A percentile compares a stretch with the other conserved stretches of the same genome.
phyloP scores from a whole-genome alignment of 2,113 vertebrate species.

The Tychaedon coryphoeus region DNA sequence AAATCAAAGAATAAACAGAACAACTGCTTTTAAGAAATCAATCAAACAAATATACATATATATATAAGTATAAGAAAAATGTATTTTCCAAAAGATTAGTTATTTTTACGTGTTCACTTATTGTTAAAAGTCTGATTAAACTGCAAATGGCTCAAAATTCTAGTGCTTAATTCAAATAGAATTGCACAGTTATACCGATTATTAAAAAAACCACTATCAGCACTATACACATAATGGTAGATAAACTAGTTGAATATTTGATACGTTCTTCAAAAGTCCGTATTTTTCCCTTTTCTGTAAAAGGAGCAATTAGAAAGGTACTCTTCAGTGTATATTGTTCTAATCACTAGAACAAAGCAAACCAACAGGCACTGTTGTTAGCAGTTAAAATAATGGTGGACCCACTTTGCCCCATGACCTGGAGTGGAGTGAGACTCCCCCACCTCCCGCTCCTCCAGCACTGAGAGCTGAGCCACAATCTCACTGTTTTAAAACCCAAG shows the following conservation, averaged over 20 bases:
- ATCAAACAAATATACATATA: neutral
- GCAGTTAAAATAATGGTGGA: neutral
- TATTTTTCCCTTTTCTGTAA: neutral
- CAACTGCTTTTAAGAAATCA: neutral
- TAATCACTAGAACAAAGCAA: conserved; percentile 36
- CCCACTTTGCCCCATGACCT: conserved; percentile 35
- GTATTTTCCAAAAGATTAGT: neutral
- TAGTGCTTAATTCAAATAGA: neutral
- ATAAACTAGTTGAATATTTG: neutral
- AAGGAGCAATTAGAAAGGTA: neutral
- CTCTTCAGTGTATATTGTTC: neutral
- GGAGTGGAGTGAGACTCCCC: conserved; percentile 17
- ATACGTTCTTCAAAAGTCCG: accelerated
- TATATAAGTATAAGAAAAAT: neutral
- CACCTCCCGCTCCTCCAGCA: conserved; percentile 26
- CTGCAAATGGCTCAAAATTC: neutral
- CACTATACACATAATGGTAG: neutral
- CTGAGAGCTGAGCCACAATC: conserved; percentile 51
- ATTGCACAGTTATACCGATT: neutral
- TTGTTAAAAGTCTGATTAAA: neutral
- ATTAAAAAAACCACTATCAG: neutral
- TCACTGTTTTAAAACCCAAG: conserved; percentile 10
- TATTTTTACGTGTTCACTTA: neutral
- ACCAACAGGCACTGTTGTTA: neutral
- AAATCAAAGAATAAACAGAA: neutral